These are phyloP conservation scores for Furcifer pardalis DNA, from an alignment of 2,797 vertebrate genomes.

Conservation along the genomic window DNA sequence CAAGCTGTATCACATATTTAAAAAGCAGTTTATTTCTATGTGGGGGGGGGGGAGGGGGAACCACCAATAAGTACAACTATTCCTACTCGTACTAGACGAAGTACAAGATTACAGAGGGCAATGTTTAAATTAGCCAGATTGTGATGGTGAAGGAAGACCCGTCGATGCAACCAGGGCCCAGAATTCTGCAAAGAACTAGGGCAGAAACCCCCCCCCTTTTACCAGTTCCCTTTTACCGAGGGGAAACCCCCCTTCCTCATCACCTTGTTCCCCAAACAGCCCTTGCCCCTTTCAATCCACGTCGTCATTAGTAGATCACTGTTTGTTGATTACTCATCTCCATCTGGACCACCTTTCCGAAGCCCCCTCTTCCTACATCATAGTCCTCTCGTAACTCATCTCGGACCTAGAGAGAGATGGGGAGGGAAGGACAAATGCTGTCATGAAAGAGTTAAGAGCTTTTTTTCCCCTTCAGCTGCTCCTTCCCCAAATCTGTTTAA, in stretches of 20 bases:
- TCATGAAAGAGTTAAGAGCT: neutral
- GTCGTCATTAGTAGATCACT: constrained; percentile 50
- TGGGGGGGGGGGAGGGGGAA: too few relatives aligned
- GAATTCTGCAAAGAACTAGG: neutral
- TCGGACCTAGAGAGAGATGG: constrained; percentile 60
- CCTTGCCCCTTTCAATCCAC: neutral
- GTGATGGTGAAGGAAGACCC: neutral
- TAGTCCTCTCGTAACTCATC: constrained; percentile 74
- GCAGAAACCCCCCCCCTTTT: too few relatives aligned
- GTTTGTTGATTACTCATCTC: constrained; percentile 66
- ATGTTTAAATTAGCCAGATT: neutral
- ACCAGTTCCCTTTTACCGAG: neutral
- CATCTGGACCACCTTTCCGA: constrained; percentile 73
- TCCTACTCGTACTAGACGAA: neutral
- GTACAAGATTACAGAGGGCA: neutral
- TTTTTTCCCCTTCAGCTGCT: too few relatives aligned
- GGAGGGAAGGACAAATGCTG: neutral
- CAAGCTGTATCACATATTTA: neutral
- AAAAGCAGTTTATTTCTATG: neutral
- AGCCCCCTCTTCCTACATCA: constrained; percentile 74
- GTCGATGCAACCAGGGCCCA: neutral
- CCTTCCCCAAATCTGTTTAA: neutral
- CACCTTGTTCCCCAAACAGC: neutral
- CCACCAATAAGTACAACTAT: neutral
- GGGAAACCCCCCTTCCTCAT: neutral